These are phyloP conservation scores for Napeogenes inachia DNA, from an alignment of 2,888 invertebrate genomes.

Conservation along the genomic window DNA sequence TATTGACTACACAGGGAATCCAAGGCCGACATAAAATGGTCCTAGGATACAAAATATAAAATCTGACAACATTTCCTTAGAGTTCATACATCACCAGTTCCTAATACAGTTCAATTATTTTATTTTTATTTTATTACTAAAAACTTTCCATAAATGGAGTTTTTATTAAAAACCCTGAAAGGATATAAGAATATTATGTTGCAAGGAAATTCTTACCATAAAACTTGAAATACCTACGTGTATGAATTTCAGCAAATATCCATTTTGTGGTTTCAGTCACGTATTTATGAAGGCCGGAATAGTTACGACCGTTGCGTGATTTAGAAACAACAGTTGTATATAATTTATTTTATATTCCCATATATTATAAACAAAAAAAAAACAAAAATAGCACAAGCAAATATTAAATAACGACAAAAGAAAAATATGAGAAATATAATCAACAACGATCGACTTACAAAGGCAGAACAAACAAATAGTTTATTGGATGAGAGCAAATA, in stretches of 20 bases:
- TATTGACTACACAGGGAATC: not conserved
- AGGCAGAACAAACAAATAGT: not conserved
- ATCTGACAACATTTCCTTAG: no score
- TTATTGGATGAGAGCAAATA: conserved; percentile 4
- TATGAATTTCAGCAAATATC: not conserved
- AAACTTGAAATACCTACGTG: not conserved
- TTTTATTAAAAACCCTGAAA: no score
- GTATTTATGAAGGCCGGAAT: not conserved
- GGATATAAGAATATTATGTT: no score
- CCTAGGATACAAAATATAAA: not conserved
- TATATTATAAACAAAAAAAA: not conserved
- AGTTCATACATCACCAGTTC: no score
- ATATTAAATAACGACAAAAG: not conserved
- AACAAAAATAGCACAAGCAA: not conserved
- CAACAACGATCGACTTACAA: not conserved
- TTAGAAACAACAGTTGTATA: not conserved
- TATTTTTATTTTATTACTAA: no score
- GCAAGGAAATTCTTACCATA: no score
- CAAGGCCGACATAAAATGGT: not conserved
- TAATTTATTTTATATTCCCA: not conserved
- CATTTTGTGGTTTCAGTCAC: not conserved
- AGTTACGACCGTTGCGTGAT: conserved; percentile 3
- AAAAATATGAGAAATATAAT: not conserved
- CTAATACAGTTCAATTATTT: no score
- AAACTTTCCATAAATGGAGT: no score